Evolutionary conservation across 1,140 invertebrate species (phyloP), one percentile per base, ranked within the genome.

Genomic region (Brachionus rubens): DNA sequence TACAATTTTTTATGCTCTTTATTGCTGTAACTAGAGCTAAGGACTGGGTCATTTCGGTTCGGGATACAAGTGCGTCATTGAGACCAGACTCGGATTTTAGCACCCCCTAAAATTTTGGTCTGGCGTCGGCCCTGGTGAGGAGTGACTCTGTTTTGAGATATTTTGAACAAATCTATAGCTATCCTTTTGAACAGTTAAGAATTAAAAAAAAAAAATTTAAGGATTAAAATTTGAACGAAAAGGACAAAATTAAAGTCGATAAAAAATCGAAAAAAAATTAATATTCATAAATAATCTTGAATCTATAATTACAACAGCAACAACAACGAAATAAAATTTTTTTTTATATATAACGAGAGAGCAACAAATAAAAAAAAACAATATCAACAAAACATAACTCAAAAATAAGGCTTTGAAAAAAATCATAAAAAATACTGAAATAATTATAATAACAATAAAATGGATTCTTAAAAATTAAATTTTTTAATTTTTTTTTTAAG

Each of bases 391-490:
- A 59, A 59, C 14, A 28, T 59, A 28, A 36, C 30, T 59, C 28
- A 36, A 36, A 59, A 36, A 14, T 33, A 36, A 59, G 54, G 54
- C 30, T 59, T 59, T 30, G 9, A 36, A 36, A 59, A 59, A 54
- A 54, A 54, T 26, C 28, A 26, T 54, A 54, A 59, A 36, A 36
- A 5, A 59, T 59, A 59, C 54, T 65, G 24, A 65, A 65, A 65
- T n/a, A 65, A 24, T 43, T 43, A 43, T 43, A 26, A 65, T 65
- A 65, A 65, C n/a, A n/a, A n/a, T n/a, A n/a, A 65, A 65, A 65
- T 65, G 59, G 59, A 24, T 65, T 65, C 59, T 41, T 30, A 43
- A 59, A 43, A 0, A 14, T 10, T 43, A 24, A 24, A 65, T 36
- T 30, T 65, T 43, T 24, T 43, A 46, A 43, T 43, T 43, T 43